Evolutionary conservation across 2,797 vertebrate genomes (phyloP).

Genomic region (Enteromius radiatus): DNA sequence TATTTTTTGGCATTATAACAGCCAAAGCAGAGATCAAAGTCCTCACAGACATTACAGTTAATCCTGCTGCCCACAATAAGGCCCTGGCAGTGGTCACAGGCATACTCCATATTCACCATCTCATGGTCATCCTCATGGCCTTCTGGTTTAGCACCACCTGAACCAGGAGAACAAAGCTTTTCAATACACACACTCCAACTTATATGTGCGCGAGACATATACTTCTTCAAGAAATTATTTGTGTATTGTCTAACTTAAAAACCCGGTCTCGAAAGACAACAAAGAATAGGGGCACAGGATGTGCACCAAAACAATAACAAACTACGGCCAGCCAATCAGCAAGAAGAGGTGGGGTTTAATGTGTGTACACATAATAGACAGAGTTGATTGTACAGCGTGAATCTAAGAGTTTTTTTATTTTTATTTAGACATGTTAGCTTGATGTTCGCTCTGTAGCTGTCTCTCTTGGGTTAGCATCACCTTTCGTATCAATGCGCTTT

Average conservation of each 20-base stretch:
- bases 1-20: constrained; percentile 97
- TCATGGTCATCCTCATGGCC: constrained; percentile 97
- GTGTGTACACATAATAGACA: too few relatives aligned
- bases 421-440: too few relatives aligned
- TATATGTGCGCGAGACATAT: background rate
- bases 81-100: constrained; percentile 95
- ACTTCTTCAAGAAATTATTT: background rate
- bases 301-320: too few relatives aligned
- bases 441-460: too few relatives aligned
- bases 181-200: background rate
- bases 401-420: too few relatives aligned
- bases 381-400: too few relatives aligned
- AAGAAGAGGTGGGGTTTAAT: too few relatives aligned
- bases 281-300: too few relatives aligned
- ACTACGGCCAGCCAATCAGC: too few relatives aligned
- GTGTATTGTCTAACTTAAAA: background rate
- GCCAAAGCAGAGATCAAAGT: constrained; percentile 97
- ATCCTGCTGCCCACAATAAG: constrained; percentile 96
- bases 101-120: constrained; percentile 98
- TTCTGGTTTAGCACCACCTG: constrained; percentile 95
- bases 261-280: too few relatives aligned
- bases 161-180: background rate
- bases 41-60: constrained; percentile 95
- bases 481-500: too few relatives aligned
- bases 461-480: too few relatives aligned